Percentiles rank a stretch among this genome's conserved stretches.
These are phyloP conservation scores for Suillia variegata DNA, from an alignment of 2,888 invertebrate genomes.

Conservation along the genomic window DNA sequence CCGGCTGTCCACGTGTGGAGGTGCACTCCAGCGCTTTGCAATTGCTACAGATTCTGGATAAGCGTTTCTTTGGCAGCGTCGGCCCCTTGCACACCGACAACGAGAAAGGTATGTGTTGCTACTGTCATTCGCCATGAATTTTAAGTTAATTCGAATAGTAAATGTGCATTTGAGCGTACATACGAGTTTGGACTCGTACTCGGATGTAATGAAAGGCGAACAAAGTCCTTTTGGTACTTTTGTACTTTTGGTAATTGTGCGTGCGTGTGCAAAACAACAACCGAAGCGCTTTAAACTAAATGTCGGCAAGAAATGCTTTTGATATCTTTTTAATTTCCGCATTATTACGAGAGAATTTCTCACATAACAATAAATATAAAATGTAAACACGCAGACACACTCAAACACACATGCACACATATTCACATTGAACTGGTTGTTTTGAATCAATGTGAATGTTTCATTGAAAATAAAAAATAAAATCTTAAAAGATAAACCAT, in stretches of 20 bases:
- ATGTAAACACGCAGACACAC: neutral
- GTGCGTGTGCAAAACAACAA: neutral
- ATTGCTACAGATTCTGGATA: constrained; percentile 89
- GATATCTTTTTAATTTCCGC: no score
- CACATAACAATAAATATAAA: neutral
- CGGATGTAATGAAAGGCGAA: no score
- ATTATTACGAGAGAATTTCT: no score
- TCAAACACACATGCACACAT: neutral
- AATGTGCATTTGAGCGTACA: constrained; percentile 5
- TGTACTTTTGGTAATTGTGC: constrained; percentile 3
- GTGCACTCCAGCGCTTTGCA: constrained; percentile 95
- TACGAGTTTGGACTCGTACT: neutral
- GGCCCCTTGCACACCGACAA: constrained; percentile 73
- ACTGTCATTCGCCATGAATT: constrained; percentile 18
- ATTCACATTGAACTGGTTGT: neutral
- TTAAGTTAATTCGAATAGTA: constrained; percentile 14
- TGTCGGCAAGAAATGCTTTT: no score
- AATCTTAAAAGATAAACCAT: no score
- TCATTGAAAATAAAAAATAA: no score
- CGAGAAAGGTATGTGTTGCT: constrained; percentile 71
- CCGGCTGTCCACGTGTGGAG: constrained; percentile 88
- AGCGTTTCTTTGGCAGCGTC: constrained; percentile 89
- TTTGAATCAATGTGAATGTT: no score
- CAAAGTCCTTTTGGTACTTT: no score
- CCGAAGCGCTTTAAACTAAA: no score